Conservation (phyloP, 2,113 vertebrate species). For the Microcebus lehilahytsara region DNA sequence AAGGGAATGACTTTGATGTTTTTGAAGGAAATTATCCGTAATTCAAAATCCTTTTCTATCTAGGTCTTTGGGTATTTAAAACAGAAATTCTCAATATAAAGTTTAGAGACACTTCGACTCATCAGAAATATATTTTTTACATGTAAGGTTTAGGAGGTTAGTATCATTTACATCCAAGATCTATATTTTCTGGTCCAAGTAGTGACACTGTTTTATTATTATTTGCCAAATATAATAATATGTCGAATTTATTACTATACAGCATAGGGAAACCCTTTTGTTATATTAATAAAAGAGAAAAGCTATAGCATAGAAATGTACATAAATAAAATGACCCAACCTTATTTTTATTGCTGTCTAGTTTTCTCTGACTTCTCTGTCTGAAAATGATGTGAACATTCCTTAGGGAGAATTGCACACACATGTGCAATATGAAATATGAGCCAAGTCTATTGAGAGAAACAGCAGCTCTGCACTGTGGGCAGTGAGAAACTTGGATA, state of each 20-base stretch:
- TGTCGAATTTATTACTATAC: not conserved
- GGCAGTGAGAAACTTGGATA: not conserved
- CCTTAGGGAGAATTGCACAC: conserved; percentile 34
- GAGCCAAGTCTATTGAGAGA: not conserved
- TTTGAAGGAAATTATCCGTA: not conserved
- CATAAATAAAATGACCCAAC: not conserved
- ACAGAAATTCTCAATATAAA: conserved; percentile 8
- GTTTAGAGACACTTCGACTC: conserved; percentile 23
- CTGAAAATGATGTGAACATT: conserved; percentile 14
- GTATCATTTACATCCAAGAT: not conserved
- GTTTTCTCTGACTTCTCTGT: conserved; percentile 47
- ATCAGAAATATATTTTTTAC: not conserved
- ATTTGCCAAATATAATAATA: not conserved
- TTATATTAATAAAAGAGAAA: not conserved
- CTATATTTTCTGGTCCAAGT: not conserved
- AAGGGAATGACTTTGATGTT: not conserved
- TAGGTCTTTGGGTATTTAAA: conserved; percentile 1
- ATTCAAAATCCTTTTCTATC: not conserved
- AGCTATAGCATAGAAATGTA: not conserved
- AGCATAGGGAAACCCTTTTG: not conserved
- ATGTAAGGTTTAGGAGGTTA: not conserved
- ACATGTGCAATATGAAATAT: not conserved
- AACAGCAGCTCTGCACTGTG: not conserved
- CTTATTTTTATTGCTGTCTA: conserved; percentile 33
- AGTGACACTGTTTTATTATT: not conserved